Conservation (phyloP, 2,888 invertebrate genomes). For the Parapristionchus giblindavisi region DNA sequence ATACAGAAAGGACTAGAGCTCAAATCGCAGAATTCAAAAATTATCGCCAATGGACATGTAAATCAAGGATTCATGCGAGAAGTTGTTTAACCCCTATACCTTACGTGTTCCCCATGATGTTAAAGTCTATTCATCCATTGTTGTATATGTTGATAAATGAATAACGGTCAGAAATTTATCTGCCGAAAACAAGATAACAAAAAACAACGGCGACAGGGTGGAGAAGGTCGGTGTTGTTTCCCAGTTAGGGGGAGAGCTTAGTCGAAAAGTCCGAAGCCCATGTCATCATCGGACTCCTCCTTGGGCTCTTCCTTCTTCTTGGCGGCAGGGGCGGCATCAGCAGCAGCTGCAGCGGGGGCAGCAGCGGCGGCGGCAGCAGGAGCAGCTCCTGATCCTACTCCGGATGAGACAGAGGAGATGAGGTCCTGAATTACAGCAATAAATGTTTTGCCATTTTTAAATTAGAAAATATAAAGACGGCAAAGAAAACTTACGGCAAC, state of each 20-base stretch:
- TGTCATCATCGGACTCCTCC: constrained; percentile 39
- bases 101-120: neutral
- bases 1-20: constrained; percentile 25
- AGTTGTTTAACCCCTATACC: constrained; percentile 1
- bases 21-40: neutral
- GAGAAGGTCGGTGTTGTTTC: constrained; percentile 11
- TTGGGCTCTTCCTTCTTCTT: constrained; percentile 40
- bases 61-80: constrained; percentile 23
- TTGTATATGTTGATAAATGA: too few relatives aligned
- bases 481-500: constrained; percentile 75
- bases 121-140: neutral
- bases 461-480: neutral
- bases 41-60: constrained; percentile 23
- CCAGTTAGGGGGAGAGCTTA: constrained; percentile 4
- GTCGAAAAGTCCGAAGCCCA: constrained; percentile 38
- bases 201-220: constrained; percentile 19
- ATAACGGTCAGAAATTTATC: constrained; percentile 2
- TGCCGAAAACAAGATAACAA: constrained; percentile 21
- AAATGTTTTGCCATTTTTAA: neutral
- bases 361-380: constrained; percentile 72
- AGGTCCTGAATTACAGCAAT: constrained; percentile 61
- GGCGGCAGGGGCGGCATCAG: constrained; percentile 66
- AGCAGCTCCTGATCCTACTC: constrained; percentile 84
- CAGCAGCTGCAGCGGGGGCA: constrained; percentile 65
- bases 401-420: constrained; percentile 72